Evolutionary conservation across 2,797 vertebrate genomes (phyloP).

Genomic region (Loriculus beryllinus): DNA sequence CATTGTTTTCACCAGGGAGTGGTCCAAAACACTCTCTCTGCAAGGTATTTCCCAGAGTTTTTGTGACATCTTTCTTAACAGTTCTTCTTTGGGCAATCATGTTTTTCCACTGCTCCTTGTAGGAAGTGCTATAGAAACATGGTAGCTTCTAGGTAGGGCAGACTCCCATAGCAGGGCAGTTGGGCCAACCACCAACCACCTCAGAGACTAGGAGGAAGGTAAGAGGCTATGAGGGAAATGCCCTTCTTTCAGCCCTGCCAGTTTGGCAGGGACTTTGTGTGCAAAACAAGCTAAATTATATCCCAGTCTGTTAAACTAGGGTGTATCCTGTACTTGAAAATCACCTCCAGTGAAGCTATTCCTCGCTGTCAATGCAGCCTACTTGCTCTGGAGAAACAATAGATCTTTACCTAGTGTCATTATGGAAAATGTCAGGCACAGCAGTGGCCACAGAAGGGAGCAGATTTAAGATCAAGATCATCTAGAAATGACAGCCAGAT

Average conservation of each 20-base stretch:
- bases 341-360: constrained; percentile 2
- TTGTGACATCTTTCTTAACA: not conserved
- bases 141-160: not conserved
- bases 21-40: not conserved
- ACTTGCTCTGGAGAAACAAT: constrained; percentile 27
- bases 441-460: not conserved
- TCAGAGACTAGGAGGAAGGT: not conserved
- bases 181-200: not conserved
- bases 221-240: not conserved
- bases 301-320: not conserved
- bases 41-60: not conserved
- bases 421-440: constrained; percentile 50
- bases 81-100: not conserved
- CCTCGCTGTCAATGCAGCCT: not conserved
- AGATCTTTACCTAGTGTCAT: constrained; percentile 35
- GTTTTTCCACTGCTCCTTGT: not conserved
- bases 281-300: not conserved
- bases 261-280: not conserved
- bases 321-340: not conserved
- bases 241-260: not conserved
- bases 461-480: constrained; percentile 56
- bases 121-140: not conserved
- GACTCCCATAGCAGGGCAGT: not conserved
- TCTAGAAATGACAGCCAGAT: constrained; percentile 18
- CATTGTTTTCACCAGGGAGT: not conserved